Percentiles rank a stretch among this genome's conserved stretches.
Evolutionary conservation across 2,113 vertebrate genomes (phyloP).

Genomic region (Chionis minor): DNA sequence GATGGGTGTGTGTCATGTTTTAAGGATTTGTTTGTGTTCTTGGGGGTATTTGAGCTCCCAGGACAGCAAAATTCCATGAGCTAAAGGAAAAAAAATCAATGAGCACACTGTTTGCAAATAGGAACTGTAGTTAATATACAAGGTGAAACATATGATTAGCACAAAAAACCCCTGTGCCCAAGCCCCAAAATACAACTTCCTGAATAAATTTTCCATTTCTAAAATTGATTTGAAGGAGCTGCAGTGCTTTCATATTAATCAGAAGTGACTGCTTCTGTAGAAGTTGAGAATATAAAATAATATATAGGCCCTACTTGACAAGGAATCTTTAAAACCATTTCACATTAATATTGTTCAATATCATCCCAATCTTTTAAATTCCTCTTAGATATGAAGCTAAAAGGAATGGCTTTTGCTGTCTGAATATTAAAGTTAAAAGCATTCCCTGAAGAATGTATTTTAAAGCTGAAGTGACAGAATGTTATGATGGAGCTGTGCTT

Average conservation of each 20-base stretch:
- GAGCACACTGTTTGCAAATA: not conserved
- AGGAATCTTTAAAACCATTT: not conserved
- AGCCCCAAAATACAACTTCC: not conserved
- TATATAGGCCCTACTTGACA: not conserved
- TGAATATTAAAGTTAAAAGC: not conserved
- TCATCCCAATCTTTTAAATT: not conserved
- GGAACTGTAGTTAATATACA: not conserved
- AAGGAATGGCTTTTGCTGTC: not conserved
- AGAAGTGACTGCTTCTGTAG: not conserved
- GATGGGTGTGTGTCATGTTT: fast-evolving
- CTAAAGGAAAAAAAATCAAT: not conserved
- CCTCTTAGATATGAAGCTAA: not conserved
- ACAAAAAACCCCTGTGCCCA: not conserved
- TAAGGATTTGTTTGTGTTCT: not conserved
- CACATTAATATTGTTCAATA: not conserved
- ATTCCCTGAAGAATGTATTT: not conserved
- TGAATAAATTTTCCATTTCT: not conserved
- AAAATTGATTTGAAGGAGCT: not conserved
- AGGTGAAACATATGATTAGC: not conserved
- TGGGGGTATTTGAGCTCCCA: not conserved
- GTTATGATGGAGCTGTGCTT: not conserved
- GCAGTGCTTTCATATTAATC: not conserved
- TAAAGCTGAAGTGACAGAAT: not conserved
- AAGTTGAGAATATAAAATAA: not conserved
- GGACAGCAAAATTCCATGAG: not conserved